A percentile compares a stretch with the other conserved stretches of the same genome.
These are phyloP conservation scores for Pterocles burchelli DNA, from an alignment of 2,113 vertebrate species.

Conservation along the genomic window DNA sequence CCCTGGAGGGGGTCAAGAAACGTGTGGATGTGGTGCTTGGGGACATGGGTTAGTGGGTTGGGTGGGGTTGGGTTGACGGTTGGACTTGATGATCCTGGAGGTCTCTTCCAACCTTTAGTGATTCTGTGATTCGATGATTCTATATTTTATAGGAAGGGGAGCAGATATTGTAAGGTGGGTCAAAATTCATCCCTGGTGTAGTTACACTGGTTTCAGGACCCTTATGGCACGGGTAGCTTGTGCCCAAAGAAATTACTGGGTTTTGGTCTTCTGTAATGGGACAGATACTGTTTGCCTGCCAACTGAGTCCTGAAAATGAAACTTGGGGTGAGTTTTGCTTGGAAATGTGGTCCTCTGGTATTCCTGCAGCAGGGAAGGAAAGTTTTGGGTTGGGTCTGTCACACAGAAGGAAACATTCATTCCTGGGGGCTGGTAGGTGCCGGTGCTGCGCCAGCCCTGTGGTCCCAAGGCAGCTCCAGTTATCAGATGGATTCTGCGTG, in stretches of 20 bases:
- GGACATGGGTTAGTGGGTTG: too few relatives aligned
- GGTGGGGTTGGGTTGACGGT: too few relatives aligned
- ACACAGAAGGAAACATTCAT: accelerated
- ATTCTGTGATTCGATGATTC: too few relatives aligned
- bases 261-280: not conserved
- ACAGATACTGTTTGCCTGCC: not conserved
- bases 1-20: too few relatives aligned
- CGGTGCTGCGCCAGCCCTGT: accelerated
- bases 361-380: not conserved
- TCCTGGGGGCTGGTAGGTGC: not conserved
- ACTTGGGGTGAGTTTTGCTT: not conserved
- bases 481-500: not conserved
- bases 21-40: too few relatives aligned
- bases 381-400: not conserved
- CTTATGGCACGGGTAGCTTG: not conserved
- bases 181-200: not conserved
- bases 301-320: not conserved
- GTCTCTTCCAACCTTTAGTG: too few relatives aligned
- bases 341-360: not conserved
- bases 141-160: not conserved
- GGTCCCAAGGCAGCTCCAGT: not conserved
- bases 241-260: not conserved
- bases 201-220: not conserved
- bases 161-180: not conserved
- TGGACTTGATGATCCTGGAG: too few relatives aligned